Evolutionary conservation across 92 coral and sea anemone species (phyloP).

Genomic region (Paragorgia papillata): DNA sequence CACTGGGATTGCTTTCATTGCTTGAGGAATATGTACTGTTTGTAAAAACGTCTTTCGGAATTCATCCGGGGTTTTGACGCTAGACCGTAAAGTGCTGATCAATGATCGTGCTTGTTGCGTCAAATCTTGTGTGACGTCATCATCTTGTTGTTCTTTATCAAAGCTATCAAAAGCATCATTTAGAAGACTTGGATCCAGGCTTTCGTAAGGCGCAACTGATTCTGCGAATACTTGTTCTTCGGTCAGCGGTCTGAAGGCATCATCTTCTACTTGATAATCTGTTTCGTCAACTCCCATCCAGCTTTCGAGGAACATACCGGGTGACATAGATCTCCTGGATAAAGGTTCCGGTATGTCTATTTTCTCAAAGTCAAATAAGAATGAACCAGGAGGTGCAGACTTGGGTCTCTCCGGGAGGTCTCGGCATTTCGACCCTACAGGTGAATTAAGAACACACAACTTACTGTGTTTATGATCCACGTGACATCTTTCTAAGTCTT

Average conservation of each 20-base stretch:
- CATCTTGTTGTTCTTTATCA: neutral
- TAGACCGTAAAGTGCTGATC: constrained; percentile 16
- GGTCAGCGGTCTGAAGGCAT: constrained; percentile 9
- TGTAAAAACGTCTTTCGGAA: constrained; percentile 15
- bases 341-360: constrained; percentile 28
- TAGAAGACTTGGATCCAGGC: neutral
- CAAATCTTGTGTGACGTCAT: constrained; percentile 6
- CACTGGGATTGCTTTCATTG: neutral
- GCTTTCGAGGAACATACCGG: neutral
- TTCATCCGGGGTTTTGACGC: constrained; percentile 12
- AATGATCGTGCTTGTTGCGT: constrained; percentile 29
- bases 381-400: constrained; percentile 40
- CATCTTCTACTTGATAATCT: neutral
- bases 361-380: constrained; percentile 12
- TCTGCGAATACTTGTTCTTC: constrained; percentile 6
- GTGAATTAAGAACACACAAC: constrained; percentile 23
- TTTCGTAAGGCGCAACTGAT: neutral
- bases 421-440: constrained; percentile 17
- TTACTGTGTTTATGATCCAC: constrained; percentile 33
- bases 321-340: constrained; percentile 17
- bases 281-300: constrained; percentile 6
- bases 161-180: constrained; percentile 2
- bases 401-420: constrained; percentile 12
- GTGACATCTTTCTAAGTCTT: constrained; percentile 15
- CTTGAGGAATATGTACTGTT: constrained; percentile 1